Base-by-base conservation (phyloP, 2,797 vertebrate species). In the Lemur catta region DNA sequence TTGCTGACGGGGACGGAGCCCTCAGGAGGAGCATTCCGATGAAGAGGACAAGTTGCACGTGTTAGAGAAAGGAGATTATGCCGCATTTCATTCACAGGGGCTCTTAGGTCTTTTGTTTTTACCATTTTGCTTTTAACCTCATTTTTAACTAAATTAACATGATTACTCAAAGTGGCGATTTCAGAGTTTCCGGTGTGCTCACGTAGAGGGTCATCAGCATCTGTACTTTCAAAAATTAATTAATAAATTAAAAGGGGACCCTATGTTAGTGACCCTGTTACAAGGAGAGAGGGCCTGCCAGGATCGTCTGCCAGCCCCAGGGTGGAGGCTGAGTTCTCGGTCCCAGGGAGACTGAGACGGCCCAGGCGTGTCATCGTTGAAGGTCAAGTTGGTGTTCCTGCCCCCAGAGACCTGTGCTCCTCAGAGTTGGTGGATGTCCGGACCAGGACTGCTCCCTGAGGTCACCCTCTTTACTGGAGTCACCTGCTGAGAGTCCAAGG, bases 1-100 rank as follows among this genome's bases (percentile, higher is more conserved):
- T 28, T 0, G 2, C 3, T 28, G 33, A 57, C 41, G 2, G 17
- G 18, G 33, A 10, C 0, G 2, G 20, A 17, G 52, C 38, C 22
- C 2, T 18, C 4, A 7, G 63, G 28, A 33, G 38, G 61, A 15
- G 18, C 0, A 3, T 52, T 75, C 35, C 1, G 1, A 46, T 30
- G 75, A 26, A 28, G 8, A 38, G 33, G 15, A 6, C 30, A 13
- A 2, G 35, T 20, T 12, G 61, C 26, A 35, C 13, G 0, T 6
- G 13, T 30, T 20, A 8, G 26, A 38, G 65, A 30, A 35, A n/a
- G 61, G 43, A 52, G 46, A 17, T 26, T 2, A 2, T 13, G 26
- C 50, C 3, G 0, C 13, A 24, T 41, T 38, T n/a, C 59, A 9
- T 24, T 46, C 28, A 12, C 6, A 61, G 50, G 18, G 33, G 35